These are phyloP conservation scores for Drosophila mojavensis DNA, from an alignment of 1,140 invertebrate genomes.

Conservation along the genomic window DNA sequence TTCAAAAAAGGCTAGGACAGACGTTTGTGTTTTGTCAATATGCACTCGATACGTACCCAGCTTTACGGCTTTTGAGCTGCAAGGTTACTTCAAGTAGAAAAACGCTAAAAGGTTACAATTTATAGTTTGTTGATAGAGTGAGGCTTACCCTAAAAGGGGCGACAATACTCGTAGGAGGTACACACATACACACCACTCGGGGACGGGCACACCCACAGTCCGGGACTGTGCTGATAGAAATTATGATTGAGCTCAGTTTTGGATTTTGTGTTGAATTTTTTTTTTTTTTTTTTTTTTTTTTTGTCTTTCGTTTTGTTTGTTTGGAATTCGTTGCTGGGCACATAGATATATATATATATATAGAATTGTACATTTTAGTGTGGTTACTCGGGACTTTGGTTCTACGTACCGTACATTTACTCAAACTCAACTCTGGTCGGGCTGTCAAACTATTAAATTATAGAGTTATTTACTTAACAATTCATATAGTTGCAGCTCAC, in stretches of 20 bases:
- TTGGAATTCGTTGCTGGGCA: conserved; percentile 17
- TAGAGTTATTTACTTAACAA: conserved; percentile 33
- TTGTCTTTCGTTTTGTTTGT: not conserved
- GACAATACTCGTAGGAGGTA: conserved; percentile 41
- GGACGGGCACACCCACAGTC: conserved; percentile 36
- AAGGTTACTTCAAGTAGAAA: conserved; percentile 68
- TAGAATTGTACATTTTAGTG: conserved; percentile 25
- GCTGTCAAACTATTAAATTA: conserved; percentile 44
- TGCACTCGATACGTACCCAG: conserved; percentile 71
- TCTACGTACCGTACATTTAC: conserved; percentile 47
- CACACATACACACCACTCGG: conserved; percentile 35
- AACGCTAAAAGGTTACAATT: conserved; percentile 65
- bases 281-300: no score
- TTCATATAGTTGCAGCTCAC: conserved; percentile 47
- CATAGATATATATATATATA: conserved; percentile 3
- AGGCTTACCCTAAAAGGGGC: conserved; percentile 73
- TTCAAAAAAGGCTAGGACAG: conserved; percentile 13
- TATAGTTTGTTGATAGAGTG: conserved; percentile 32
- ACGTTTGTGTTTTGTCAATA: conserved; percentile 39
- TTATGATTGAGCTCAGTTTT: conserved; percentile 49
- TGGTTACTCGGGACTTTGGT: conserved; percentile 35
- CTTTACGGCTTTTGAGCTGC: conserved; percentile 53
- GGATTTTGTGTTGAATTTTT: conserved; percentile 14
- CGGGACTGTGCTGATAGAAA: conserved; percentile 52
- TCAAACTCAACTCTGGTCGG: conserved; percentile 27